Percentiles rank a stretch among this genome's conserved stretches.
These are phyloP conservation scores for Noctua pronuba DNA, from an alignment of 2,888 invertebrate species.

Conservation along the genomic window DNA sequence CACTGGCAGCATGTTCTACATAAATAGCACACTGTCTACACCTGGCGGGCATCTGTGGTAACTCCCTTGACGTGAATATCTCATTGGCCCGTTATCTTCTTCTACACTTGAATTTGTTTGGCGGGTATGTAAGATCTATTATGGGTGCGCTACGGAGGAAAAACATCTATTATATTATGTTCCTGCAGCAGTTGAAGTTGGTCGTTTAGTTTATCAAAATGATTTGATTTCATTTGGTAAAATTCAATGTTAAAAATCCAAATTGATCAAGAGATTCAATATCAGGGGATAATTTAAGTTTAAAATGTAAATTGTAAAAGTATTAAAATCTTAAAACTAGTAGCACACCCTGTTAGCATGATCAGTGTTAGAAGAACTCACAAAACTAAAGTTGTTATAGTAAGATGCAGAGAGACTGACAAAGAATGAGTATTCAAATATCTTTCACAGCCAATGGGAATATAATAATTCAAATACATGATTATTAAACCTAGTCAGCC, in stretches of 20 bases:
- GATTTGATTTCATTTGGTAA: background rate
- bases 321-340: conserved; percentile 57
- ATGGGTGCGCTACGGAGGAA: conserved; percentile 89
- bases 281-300: background rate
- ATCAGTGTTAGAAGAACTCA: conserved; percentile 69
- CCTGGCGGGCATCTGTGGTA: conserved; percentile 73
- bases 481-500: conserved; percentile 58
- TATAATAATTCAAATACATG: conserved; percentile 39
- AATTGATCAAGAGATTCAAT: background rate
- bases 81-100: conserved; percentile 78
- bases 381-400: conserved; percentile 63
- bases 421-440: conserved; percentile 54
- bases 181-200: conserved; percentile 16
- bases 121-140: conserved; percentile 84
- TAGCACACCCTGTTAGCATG: conserved; percentile 84
- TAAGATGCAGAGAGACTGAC: conserved; percentile 53
- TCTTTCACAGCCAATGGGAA: conserved; percentile 62
- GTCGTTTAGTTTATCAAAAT: conserved; percentile 1
- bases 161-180: conserved; percentile 65
- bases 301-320: conserved; percentile 9
- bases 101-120: conserved; percentile 88
- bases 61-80: conserved; percentile 63
- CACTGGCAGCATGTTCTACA: conserved; percentile 78
- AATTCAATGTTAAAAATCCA: conserved; percentile 1
- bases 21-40: conserved; percentile 82